phyloP scores from a whole-genome alignment of 35 echinoderm and acorn worm species.

The Ptychodera flava region DNA sequence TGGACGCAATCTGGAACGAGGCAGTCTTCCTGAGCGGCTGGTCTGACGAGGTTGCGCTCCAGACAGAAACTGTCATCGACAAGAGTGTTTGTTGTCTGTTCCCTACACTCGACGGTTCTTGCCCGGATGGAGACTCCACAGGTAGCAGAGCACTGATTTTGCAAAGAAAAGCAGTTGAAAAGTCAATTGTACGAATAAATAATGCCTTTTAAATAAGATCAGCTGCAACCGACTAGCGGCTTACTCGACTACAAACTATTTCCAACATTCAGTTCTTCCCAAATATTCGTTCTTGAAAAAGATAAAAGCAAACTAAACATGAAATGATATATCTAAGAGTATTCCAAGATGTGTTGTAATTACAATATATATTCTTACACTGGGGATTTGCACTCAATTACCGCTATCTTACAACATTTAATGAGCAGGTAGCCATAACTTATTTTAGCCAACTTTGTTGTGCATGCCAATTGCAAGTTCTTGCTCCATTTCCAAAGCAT shows the following conservation, averaged over 20 bases:
- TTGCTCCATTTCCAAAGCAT: too few species aligned
- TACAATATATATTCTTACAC: too few species aligned
- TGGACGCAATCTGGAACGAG: background rate
- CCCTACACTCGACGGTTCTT: background rate
- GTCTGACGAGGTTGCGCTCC: background rate
- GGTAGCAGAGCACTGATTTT: constrained; percentile 2
- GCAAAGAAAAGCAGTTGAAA: background rate
- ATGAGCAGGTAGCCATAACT: too few species aligned
- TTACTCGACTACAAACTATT: background rate
- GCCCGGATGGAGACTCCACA: constrained; percentile 1
- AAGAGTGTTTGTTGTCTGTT: background rate
- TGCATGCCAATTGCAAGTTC: too few species aligned
- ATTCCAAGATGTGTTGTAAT: background rate
- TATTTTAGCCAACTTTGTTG: too few species aligned
- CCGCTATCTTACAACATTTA: too few species aligned
- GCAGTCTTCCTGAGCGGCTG: background rate
- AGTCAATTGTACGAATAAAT: background rate
- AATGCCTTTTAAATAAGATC: too few species aligned
- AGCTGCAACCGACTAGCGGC: background rate
- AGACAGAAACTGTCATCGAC: background rate
- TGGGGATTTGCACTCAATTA: too few species aligned
- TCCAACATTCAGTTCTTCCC: background rate
- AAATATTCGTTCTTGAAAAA: background rate
- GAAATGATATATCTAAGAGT: background rate
- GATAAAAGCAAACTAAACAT: background rate